Evolutionary conservation across 1,140 invertebrate genomes (phyloP).

Genomic region (Heliconius hermathena): DNA sequence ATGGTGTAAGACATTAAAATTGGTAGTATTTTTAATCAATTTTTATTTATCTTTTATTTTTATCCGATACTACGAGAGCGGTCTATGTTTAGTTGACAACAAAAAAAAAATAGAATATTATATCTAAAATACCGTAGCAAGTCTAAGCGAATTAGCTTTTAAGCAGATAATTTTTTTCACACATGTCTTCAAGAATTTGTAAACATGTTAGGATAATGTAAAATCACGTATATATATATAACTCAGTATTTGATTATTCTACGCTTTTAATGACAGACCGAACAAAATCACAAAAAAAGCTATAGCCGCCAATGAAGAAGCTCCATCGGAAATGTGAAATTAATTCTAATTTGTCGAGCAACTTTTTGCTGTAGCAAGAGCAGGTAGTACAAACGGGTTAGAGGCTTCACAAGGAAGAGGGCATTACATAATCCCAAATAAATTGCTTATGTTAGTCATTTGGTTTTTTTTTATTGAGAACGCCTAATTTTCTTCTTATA

Average conservation of each 20-base stretch:
- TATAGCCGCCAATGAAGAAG: conserved; percentile 10
- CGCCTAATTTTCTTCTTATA: neutral
- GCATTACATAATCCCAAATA: conserved; percentile 1
- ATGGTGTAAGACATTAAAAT: too few species aligned
- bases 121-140: too few species aligned
- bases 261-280: neutral
- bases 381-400: conserved; percentile 77
- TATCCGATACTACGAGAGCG: too few species aligned
- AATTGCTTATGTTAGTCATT: neutral
- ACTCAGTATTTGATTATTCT: neutral
- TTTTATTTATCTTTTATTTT: too few species aligned
- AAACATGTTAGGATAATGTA: too few species aligned
- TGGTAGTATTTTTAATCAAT: too few species aligned
- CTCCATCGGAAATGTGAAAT: conserved; percentile 60
- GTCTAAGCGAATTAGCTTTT: too few species aligned
- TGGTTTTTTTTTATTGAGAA: neutral
- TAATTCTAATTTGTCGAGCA: conserved; percentile 70
- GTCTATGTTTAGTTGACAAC: too few species aligned
- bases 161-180: too few species aligned
- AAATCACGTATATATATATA: too few species aligned
- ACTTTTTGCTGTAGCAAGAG: conserved; percentile 63
- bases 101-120: too few species aligned
- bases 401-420: neutral
- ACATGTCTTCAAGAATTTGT: too few species aligned
- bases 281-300: conserved; percentile 20